A percentile compares a stretch with the other conserved stretches of the same genome.
Conservation (phyloP, 23 tunicate species). For the Clavelina lepadiformis region DNA sequence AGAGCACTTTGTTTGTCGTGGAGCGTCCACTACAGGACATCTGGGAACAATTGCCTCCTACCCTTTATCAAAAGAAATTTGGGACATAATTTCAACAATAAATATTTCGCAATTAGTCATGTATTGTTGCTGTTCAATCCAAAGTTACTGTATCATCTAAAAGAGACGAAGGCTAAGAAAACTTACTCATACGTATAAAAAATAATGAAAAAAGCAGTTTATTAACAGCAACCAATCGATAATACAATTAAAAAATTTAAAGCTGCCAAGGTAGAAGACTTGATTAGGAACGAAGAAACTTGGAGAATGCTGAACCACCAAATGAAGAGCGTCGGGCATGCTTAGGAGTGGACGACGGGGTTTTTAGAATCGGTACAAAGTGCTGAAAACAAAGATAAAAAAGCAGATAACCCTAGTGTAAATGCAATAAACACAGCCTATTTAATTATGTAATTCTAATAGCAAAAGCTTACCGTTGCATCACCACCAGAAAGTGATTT, state of each 20-base stretch:
- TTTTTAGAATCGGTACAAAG: constrained; percentile 28
- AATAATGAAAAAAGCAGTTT: too few relatives aligned
- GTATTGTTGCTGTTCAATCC: too few relatives aligned
- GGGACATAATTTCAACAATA: constrained; percentile 32
- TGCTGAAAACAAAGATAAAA: constrained; percentile 12
- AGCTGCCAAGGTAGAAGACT: too few relatives aligned
- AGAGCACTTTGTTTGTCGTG: constrained; percentile 31
- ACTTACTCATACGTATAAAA: too few relatives aligned
- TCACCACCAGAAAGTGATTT: constrained; percentile 25
- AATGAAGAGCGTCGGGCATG: constrained; percentile 16
- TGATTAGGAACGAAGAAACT: constrained; percentile 10
- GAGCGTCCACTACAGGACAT: constrained; percentile 64
- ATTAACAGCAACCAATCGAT: too few relatives aligned
- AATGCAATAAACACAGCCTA: too few relatives aligned
- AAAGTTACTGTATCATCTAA: too few relatives aligned
- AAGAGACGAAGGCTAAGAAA: too few relatives aligned
- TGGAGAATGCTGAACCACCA: constrained; percentile 16
- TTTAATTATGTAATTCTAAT: neutral
- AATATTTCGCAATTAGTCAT: neutral
- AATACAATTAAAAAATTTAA: too few relatives aligned
- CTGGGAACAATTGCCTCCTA: constrained; percentile 42
- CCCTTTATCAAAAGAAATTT: constrained; percentile 77
- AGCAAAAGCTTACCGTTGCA: constrained; percentile 14
- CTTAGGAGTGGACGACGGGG: constrained; percentile 24
- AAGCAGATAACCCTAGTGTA: neutral